A percentile compares a stretch with the other conserved stretches of the same genome.
Evolutionary conservation across 2,888 invertebrate species (phyloP).

Genomic region (Argynnis bischoffii): DNA sequence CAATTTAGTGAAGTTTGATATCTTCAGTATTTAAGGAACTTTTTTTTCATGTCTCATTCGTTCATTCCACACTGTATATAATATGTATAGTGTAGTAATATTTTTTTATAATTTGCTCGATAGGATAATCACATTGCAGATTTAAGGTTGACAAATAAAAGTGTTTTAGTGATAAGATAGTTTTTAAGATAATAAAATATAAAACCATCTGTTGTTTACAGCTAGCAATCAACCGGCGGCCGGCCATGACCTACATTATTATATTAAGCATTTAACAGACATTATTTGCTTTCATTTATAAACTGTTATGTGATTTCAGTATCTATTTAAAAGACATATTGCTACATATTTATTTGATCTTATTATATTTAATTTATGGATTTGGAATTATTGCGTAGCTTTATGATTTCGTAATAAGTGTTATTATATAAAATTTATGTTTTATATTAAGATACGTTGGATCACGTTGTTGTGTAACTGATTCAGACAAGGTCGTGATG

Average conservation of each 20-base stretch:
- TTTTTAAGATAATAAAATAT: constrained; percentile 39
- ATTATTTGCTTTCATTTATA: constrained; percentile 28
- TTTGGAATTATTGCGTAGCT: constrained; percentile 5
- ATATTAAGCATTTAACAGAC: constrained; percentile 25
- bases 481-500: too few relatives aligned
- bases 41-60: too few relatives aligned
- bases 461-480: too few relatives aligned
- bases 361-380: constrained; percentile 10
- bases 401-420: not conserved
- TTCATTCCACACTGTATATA: too few relatives aligned
- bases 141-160: constrained; percentile 5
- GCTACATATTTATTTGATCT: constrained; percentile 13
- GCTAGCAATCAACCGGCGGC: constrained; percentile 26
- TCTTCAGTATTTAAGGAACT: too few relatives aligned
- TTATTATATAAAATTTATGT: not conserved
- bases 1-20: too few relatives aligned
- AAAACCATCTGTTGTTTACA: constrained; percentile 39
- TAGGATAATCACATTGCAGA: not conserved
- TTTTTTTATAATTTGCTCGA: not conserved
- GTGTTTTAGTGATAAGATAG: constrained; percentile 40
- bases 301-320: constrained; percentile 9
- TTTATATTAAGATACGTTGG: not conserved
- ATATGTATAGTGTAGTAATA: not conserved
- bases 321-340: constrained; percentile 19
- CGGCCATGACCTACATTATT: constrained; percentile 42